Base-by-base conservation (phyloP, 2,113 vertebrate species). In the Siniperca knerii region DNA sequence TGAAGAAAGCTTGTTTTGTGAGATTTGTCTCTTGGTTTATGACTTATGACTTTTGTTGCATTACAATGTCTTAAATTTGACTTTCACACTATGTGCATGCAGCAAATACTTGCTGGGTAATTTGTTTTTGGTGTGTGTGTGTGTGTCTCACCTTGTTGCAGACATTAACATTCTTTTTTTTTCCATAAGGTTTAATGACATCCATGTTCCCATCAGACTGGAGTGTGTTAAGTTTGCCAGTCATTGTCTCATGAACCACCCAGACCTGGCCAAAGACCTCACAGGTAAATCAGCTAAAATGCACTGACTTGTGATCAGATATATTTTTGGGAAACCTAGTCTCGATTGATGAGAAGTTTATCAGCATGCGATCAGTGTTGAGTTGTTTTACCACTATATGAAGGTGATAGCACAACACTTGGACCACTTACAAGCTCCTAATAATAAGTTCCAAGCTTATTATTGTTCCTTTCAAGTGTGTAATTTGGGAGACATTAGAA, bases 171-270 rank as follows among this genome's bases (percentile, higher is more conserved):
- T 8, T 4, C 0, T 6, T 77, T 61, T 84, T 1, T 71, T 67
- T 40, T 0, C 20, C 52, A 6, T 82, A 82, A 99, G 98, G 93
- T 99, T 99, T 92, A 99, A 99, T 92, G 98, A 99, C 92, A 99
- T 99, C 93, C 98, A 99, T 6, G 98, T 99, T 83, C 98, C 98
- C 77, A 98, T 99, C 91, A 96, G 98, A 76, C 96, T 99, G 92
- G 98, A 99, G 90, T 99, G 98, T 95, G 98, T 99, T 44, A 99
- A 99, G 93, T 99, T 99, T 90, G 98, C 98, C 82, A 99, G 98
- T 90, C 98, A 99, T 89, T 99, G 98, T 91, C 97, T 99, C 87
- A 99, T 98, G 98, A 99, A 99, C 93, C 98, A 99, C 87, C 98
- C 98, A 0, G 98, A 99, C 93, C 91, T 99, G 92, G 98, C 98